A percentile compares a stretch with the other conserved stretches of the same genome.
Conservation (phyloP, 1,140 invertebrate species). For the Achatina immaculata region DNA sequence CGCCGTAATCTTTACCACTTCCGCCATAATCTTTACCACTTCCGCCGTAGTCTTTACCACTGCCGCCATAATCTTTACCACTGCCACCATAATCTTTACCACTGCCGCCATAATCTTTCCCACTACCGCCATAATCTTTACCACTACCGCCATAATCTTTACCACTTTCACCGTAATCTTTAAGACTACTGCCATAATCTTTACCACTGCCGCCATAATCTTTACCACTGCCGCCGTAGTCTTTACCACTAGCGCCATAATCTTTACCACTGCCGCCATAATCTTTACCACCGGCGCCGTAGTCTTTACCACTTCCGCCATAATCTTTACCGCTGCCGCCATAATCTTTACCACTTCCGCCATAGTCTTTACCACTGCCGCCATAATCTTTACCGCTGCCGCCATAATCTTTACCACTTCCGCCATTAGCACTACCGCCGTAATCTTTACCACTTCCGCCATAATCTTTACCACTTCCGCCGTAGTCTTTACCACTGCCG, state of each 20-base stretch:
- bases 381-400: not conserved
- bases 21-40: not conserved
- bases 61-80: not conserved
- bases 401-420: not conserved
- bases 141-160: not conserved
- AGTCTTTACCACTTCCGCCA: not conserved
- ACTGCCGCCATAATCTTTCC: not conserved
- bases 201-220: not conserved
- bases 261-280: not conserved
- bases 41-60: not conserved
- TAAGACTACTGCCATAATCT: not conserved
- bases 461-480: not conserved
- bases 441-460: not conserved
- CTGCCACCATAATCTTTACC: not conserved
- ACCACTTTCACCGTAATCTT: not conserved
- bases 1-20: not conserved
- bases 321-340: not conserved
- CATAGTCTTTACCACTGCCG: not conserved
- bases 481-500: no score
- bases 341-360: not conserved
- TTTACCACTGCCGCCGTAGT: not conserved
- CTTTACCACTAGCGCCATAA: not conserved
- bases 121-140: no score
- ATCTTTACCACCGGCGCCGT: not conserved
- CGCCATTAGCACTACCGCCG: not conserved